phyloP scores from a whole-genome alignment of 2,797 vertebrate genomes.

The Alectoris magna region DNA sequence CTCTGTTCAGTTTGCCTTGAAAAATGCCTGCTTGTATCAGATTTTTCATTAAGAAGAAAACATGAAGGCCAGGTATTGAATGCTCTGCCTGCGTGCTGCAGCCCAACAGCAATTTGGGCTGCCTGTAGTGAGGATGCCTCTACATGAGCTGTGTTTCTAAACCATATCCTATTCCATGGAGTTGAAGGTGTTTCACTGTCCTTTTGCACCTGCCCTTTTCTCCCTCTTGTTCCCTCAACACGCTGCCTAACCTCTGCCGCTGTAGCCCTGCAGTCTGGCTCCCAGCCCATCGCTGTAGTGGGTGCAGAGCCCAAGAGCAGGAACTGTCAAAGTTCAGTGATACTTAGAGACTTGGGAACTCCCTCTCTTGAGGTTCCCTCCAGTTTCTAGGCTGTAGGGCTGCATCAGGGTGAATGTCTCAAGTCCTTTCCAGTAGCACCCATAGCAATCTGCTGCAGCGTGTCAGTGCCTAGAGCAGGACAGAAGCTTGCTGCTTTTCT shows the following conservation, averaged over 20 bases:
- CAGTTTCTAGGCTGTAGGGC: not conserved
- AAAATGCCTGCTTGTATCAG: not conserved
- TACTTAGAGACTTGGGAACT: not conserved
- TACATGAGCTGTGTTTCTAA: not conserved
- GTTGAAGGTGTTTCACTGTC: not conserved
- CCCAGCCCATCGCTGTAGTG: not conserved
- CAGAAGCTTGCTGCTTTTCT: no score
- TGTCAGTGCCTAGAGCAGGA: no score
- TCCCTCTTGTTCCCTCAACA: no score
- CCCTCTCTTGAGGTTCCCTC: not conserved
- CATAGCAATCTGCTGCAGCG: no score
- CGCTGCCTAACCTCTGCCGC: not conserved
- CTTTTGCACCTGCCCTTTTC: no score
- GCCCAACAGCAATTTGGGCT: not conserved
- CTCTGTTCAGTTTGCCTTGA: not conserved
- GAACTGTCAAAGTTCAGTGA: not conserved
- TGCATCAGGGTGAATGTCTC: no score
- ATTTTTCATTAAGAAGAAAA: not conserved
- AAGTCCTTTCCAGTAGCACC: no score
- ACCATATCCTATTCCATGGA: not conserved
- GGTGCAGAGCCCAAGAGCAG: not conserved
- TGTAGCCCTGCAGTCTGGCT: not conserved
- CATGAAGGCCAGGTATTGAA: not conserved
- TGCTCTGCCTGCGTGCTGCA: not conserved
- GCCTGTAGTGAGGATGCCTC: not conserved